A percentile compares a stretch with the other conserved stretches of the same genome.
Conservation (phyloP, 2,113 vertebrate species). For the Arizona elegans region DNA sequence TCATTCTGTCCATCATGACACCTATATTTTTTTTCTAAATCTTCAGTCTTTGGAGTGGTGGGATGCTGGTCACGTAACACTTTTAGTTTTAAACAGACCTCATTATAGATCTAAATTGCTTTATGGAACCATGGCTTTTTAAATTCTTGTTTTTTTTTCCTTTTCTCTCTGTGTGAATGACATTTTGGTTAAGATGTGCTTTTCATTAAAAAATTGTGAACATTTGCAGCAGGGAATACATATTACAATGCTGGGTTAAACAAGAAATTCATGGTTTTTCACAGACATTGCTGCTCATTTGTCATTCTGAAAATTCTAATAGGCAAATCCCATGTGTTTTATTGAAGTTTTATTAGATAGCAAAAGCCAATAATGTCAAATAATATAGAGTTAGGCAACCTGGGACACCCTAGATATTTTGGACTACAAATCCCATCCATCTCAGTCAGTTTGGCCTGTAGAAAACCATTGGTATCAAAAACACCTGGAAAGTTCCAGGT, state of each 20-base stretch:
- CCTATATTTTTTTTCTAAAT: slow-evolving; percentile 30
- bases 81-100: slow-evolving; percentile 35
- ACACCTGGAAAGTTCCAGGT: slow-evolving; percentile 36
- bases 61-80: slow-evolving; percentile 31
- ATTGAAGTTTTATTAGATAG: slow-evolving; percentile 17
- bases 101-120: slow-evolving; percentile 19
- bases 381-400: not conserved
- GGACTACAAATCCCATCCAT: not conserved
- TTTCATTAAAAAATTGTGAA: slow-evolving; percentile 33
- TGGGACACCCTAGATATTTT: not conserved
- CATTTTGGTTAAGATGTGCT: slow-evolving; percentile 14
- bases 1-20: slow-evolving; percentile 59
- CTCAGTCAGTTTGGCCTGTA: not conserved
- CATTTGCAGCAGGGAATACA: slow-evolving; percentile 40
- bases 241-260: slow-evolving; percentile 30
- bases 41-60: slow-evolving; percentile 40
- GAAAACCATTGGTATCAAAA: slow-evolving; percentile 16
- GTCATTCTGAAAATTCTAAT: slow-evolving; percentile 66
- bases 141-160: not conserved
- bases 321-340: slow-evolving; percentile 70
- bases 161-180: slow-evolving; percentile 7
- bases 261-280: slow-evolving; percentile 53
- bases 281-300: slow-evolving; percentile 71
- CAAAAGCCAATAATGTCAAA: not conserved
- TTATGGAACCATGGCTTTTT: not conserved